Conservation (phyloP, 2,113 vertebrate species). For the Pluvialis apricaria region DNA sequence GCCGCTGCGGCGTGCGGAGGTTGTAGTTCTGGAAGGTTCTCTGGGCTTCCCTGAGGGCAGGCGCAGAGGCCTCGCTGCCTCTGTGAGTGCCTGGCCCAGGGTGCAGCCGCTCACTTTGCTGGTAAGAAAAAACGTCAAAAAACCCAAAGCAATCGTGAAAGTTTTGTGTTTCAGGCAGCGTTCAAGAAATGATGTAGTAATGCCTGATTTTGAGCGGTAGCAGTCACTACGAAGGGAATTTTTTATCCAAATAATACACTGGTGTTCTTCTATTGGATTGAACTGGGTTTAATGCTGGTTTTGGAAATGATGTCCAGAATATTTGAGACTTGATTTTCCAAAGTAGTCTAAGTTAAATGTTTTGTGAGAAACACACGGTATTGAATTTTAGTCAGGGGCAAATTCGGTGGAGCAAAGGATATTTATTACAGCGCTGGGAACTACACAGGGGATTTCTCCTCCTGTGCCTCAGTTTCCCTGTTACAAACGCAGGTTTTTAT, state of each 20-base stretch:
- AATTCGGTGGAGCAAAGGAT: no score
- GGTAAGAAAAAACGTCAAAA: not conserved
- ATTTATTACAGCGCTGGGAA: no score
- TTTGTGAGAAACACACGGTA: no score
- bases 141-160: fast-evolving
- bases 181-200: not conserved
- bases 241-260: not conserved
- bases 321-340: not conserved
- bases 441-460: no score
- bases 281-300: not conserved
- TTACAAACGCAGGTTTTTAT: no score
- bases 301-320: not conserved
- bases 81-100: fast-evolving
- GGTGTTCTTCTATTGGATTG: fast-evolving
- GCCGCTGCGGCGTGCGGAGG: fast-evolving
- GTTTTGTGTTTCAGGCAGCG: not conserved
- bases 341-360: not conserved
- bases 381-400: no score
- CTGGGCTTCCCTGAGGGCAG: fast-evolving
- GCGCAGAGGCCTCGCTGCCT: fast-evolving
- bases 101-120: fast-evolving
- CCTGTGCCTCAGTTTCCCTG: no score
- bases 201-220: not conserved
- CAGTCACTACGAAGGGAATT: not conserved
- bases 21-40: not conserved